Conservation (phyloP, 1,140 invertebrate species). For the Spodoptera frugiperda region DNA sequence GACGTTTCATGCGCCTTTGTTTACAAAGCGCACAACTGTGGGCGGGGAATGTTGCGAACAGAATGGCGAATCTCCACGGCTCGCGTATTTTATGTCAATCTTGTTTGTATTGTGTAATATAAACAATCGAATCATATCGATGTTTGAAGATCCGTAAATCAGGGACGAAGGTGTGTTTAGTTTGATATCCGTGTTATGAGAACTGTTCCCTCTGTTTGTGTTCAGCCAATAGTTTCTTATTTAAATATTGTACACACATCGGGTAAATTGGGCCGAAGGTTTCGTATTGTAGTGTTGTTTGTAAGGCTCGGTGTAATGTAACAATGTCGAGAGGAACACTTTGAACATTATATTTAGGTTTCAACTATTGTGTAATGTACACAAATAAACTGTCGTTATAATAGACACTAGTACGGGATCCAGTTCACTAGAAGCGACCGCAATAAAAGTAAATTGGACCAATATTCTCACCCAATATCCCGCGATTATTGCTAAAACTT, state of each 20-base stretch:
- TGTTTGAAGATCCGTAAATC: background rate
- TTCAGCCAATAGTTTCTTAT: too few relatives aligned
- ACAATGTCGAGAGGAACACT: too few relatives aligned
- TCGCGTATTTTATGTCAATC: background rate
- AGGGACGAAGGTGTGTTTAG: background rate
- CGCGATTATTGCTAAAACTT: constrained; percentile 5
- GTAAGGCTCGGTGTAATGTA: too few relatives aligned
- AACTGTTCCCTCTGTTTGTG: background rate
- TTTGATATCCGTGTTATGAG: background rate
- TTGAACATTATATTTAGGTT: too few relatives aligned
- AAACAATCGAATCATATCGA: background rate
- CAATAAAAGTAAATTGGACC: constrained; percentile 6
- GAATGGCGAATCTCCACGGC: background rate
- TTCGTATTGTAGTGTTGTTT: too few relatives aligned
- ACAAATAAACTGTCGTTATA: too few relatives aligned
- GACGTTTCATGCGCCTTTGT: background rate
- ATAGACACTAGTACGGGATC: background rate
- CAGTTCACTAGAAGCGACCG: background rate
- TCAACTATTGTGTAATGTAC: too few relatives aligned
- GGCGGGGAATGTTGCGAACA: background rate
- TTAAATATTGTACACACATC: too few relatives aligned
- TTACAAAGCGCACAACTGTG: background rate
- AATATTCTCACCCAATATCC: background rate
- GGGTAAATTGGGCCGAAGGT: too few relatives aligned
- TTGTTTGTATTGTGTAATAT: background rate